A percentile compares a stretch with the other conserved stretches of the same genome.
phyloP scores from a whole-genome alignment of 2,113 vertebrate genomes.

The Colinus virginianus region DNA sequence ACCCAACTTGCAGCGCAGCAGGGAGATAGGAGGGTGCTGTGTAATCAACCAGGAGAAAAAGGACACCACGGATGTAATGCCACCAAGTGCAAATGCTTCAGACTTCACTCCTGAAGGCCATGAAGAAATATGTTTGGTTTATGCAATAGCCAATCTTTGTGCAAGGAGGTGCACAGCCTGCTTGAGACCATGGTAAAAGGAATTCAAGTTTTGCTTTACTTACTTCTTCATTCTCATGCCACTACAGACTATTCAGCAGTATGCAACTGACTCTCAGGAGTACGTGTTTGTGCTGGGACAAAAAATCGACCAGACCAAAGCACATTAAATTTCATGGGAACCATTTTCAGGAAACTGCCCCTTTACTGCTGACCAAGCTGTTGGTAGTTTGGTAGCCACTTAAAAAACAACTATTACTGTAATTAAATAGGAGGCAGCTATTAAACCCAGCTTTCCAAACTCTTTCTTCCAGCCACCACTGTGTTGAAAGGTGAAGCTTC shows the following conservation, averaged over 20 bases:
- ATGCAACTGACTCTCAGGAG: not conserved
- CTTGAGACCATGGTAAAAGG: not conserved
- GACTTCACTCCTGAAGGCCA: not conserved
- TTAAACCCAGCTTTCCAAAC: not conserved
- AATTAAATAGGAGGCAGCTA: not conserved
- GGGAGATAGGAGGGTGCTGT: not conserved
- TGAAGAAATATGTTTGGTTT: accelerated
- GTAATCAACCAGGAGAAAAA: not conserved
- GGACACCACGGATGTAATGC: not conserved
- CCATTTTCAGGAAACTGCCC: not conserved
- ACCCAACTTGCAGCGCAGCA: not conserved
- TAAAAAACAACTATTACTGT: not conserved
- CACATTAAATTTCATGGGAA: not conserved
- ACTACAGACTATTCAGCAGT: not conserved
- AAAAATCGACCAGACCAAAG: not conserved
- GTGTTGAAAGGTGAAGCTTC: not conserved
- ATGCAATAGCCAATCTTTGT: not conserved
- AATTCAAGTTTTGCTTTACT: not conserved
- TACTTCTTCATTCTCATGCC: not conserved
- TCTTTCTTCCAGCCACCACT: not conserved
- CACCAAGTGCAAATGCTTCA: not conserved
- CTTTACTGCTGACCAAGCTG: not conserved
- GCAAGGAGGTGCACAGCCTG: too few species aligned
- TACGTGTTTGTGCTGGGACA: not conserved
- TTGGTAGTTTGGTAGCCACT: not conserved